phyloP scores from a whole-genome alignment of 2,797 vertebrate species.

The Thalassophryne amazonica region DNA sequence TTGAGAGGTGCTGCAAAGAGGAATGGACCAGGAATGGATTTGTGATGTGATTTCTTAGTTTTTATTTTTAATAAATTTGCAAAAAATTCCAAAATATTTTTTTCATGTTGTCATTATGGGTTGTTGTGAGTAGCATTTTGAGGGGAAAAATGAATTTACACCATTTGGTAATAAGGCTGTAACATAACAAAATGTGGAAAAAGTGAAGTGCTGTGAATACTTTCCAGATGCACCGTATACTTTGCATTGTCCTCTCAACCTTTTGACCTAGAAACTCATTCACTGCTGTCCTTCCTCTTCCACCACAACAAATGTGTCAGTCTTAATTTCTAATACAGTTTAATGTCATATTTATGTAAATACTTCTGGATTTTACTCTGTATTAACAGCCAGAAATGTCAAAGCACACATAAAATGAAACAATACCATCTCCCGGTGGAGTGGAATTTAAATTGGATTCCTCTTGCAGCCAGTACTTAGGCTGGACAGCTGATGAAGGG shows the following conservation, averaged over 20 bases:
- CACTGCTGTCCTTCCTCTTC: slow-evolving; percentile 53
- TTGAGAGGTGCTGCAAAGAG: too few relatives aligned
- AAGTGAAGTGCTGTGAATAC: too few relatives aligned
- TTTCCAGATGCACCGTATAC: too few relatives aligned
- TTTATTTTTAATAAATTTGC: too few relatives aligned
- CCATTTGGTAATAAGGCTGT: too few relatives aligned
- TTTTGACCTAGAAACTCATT: slow-evolving; percentile 73
- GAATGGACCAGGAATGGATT: too few relatives aligned
- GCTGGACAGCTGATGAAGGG: slow-evolving; percentile 81
- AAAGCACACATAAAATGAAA: slow-evolving; percentile 89
- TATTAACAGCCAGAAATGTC: slow-evolving; percentile 86
- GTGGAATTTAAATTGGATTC: slow-evolving; percentile 88
- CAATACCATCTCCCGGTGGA: slow-evolving; percentile 82
- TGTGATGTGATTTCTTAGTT: too few relatives aligned
- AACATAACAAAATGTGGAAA: too few relatives aligned
- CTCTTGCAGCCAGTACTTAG: slow-evolving; percentile 75
- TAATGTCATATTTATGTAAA: slow-evolving; percentile 89
- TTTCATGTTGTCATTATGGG: too few relatives aligned
- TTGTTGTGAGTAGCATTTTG: too few relatives aligned
- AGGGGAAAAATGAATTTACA: too few relatives aligned
- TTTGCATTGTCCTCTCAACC: slow-evolving; percentile 53
- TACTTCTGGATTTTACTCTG: slow-evolving; percentile 80
- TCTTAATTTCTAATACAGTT: slow-evolving; percentile 86
- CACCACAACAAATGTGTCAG: slow-evolving; percentile 71
- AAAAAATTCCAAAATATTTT: too few relatives aligned